Conservation (phyloP, 2,113 vertebrate genomes). For the Trinectes maculatus region DNA sequence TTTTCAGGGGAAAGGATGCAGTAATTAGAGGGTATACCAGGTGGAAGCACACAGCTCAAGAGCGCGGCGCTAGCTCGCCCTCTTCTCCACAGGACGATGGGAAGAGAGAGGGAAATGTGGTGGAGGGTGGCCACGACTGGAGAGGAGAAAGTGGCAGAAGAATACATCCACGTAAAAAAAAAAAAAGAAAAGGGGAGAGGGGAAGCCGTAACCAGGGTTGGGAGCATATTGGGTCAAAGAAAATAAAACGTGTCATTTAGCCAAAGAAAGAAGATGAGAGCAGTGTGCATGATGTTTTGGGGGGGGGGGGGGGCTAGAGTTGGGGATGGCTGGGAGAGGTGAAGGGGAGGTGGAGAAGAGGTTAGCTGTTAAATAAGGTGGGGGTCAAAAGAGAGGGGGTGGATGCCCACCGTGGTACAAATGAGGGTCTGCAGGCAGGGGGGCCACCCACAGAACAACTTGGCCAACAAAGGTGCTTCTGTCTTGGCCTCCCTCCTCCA, state of each 20-base stretch:
- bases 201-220: slow-evolving; percentile 44
- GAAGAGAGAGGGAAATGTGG: slow-evolving; percentile 64
- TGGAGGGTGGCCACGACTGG: slow-evolving; percentile 63
- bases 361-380: slow-evolving; percentile 88
- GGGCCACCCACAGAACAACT: slow-evolving; percentile 92
- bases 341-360: slow-evolving; percentile 77
- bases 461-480: slow-evolving; percentile 91
- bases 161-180: slow-evolving; percentile 57
- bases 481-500: slow-evolving; percentile 88
- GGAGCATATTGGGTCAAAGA: slow-evolving; percentile 75
- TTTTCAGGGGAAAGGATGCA: slow-evolving; percentile 69
- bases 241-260: slow-evolving; percentile 80
- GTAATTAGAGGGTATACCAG: slow-evolving; percentile 80
- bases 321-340: slow-evolving; percentile 51
- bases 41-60: slow-evolving; percentile 79
- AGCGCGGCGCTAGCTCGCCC: slow-evolving; percentile 71
- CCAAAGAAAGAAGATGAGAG: slow-evolving; percentile 76
- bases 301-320: slow-evolving; percentile 14
- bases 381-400: slow-evolving; percentile 66
- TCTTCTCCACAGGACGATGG: slow-evolving; percentile 69
- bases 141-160: slow-evolving; percentile 66
- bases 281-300: slow-evolving; percentile 43
- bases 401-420: slow-evolving; percentile 92
- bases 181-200: slow-evolving; percentile 10
- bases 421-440: slow-evolving; percentile 85